Evolutionary conservation across 2,113 vertebrate species (phyloP).

Genomic region (Empidonax traillii): DNA sequence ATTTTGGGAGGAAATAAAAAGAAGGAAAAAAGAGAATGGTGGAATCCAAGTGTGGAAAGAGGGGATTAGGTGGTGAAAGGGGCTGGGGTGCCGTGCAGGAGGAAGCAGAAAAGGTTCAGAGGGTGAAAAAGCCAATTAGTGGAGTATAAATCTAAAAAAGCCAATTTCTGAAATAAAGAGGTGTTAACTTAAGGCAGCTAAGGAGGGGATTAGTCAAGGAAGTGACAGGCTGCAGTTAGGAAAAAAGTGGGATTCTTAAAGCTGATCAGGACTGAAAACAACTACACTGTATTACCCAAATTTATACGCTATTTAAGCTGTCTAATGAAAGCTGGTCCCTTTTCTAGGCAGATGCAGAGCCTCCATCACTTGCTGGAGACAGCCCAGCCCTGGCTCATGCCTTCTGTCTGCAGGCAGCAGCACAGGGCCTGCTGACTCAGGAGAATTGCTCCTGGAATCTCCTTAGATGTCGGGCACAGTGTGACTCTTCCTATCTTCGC

Average conservation of each 20-base stretch:
- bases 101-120: slow-evolving; percentile 31
- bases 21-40: neutral
- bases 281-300: neutral
- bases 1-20: slow-evolving; percentile 24
- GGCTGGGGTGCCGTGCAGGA: neutral
- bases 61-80: slow-evolving; percentile 48
- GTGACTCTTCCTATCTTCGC: neutral
- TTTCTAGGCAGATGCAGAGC: neutral
- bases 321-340: neutral
- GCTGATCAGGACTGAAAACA: neutral
- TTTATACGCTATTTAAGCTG: neutral
- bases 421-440: slow-evolving; percentile 24
- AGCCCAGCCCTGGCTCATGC: neutral
- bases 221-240: neutral
- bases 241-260: neutral
- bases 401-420: slow-evolving; percentile 38
- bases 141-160: slow-evolving; percentile 44
- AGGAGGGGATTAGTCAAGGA: neutral
- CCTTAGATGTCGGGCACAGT: neutral
- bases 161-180: slow-evolving; percentile 39
- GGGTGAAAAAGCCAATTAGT: slow-evolving; percentile 51
- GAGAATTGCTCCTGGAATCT: neutral
- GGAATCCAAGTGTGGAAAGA: slow-evolving; percentile 32
- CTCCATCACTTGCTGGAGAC: neutral
- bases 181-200: slow-evolving; percentile 6